Evolutionary conservation across 2,797 vertebrate species (phyloP), one percentile per base, ranked within the genome.

Genomic region (Florisuga fusca): DNA sequence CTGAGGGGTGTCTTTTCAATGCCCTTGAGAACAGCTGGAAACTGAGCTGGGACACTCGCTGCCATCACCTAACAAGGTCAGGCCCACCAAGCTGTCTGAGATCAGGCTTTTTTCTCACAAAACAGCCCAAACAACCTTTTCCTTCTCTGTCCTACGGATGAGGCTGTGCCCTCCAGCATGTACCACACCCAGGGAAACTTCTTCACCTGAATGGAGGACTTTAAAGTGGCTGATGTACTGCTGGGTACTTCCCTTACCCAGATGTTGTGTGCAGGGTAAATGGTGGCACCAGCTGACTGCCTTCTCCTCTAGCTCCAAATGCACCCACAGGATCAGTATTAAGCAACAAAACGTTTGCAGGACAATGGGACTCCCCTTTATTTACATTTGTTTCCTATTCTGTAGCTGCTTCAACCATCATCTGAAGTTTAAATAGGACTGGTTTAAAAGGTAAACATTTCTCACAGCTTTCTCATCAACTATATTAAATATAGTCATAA

Each of bases 391-490:
- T 66, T 95, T 84, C 62, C 29, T 4, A 1, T 50, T 51, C 69
- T 2, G 5, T 53, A 51, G 77, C 4, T 1, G 38, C 83, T 72
- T 84, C 67, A 83, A 38, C 61, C 77, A 14, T 55, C 53, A 67
- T 64, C 69, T 89, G 72, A 93, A 89, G 78, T 50, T 95, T 67
- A 96, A 96, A 93, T 19, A 78, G 61, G 76, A 89, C 85, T 31
- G 31, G 67, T 53, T 90, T 88, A 86, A 96, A 93, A 94, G 87
- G 90, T 91, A 94, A 96, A 92, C 90, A 73, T 72, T 96, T 90
- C 58, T 87, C 90, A 84, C 79, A 87, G 94, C 77, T 90, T 92
- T 93, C 81, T 94, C 91, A 88, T 87, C 92, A 90, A 92, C 71
- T 66, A 61, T 48, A 92, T 95, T 93, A 95, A 96, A 96, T 76